Evolutionary conservation across 2,113 vertebrate genomes (phyloP).

Genomic region (Pipra filicauda): DNA sequence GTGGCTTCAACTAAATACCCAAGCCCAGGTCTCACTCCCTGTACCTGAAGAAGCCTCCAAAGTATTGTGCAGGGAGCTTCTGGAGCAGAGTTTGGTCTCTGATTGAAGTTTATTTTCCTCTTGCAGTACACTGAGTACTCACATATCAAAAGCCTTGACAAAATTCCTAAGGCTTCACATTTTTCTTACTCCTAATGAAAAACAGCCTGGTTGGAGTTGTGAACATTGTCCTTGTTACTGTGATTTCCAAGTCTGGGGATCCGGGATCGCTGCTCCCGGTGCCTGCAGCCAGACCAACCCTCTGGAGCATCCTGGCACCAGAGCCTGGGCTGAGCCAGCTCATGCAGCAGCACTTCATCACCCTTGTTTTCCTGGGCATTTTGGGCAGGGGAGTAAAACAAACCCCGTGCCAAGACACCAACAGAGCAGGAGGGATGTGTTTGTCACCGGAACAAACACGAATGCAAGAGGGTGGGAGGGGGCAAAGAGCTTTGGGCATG

Average conservation of each 20-base stretch:
- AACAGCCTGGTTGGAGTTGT: not conserved
- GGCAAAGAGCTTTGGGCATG: no score
- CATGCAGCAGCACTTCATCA: accelerated
- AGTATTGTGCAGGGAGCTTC: not conserved
- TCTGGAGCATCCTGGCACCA: not conserved
- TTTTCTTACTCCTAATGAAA: not conserved
- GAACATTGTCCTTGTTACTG: not conserved
- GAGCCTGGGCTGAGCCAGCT: accelerated
- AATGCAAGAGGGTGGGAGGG: not conserved
- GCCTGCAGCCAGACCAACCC: not conserved
- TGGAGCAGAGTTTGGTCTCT: not conserved
- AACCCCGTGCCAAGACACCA: accelerated
- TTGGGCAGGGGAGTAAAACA: not conserved
- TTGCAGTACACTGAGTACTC: not conserved
- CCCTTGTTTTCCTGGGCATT: not conserved
- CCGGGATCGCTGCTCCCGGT: accelerated
- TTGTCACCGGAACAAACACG: not conserved
- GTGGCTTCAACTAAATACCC: not conserved
- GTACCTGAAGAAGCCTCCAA: not conserved
- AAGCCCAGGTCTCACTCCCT: not conserved
- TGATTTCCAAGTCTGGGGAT: accelerated
- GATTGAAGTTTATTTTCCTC: not conserved
- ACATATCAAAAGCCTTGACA: not conserved
- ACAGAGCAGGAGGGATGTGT: not conserved
- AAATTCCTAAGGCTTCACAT: not conserved